phyloP scores from a whole-genome alignment of 2,113 vertebrate genomes.

The Bos taurus region DNA sequence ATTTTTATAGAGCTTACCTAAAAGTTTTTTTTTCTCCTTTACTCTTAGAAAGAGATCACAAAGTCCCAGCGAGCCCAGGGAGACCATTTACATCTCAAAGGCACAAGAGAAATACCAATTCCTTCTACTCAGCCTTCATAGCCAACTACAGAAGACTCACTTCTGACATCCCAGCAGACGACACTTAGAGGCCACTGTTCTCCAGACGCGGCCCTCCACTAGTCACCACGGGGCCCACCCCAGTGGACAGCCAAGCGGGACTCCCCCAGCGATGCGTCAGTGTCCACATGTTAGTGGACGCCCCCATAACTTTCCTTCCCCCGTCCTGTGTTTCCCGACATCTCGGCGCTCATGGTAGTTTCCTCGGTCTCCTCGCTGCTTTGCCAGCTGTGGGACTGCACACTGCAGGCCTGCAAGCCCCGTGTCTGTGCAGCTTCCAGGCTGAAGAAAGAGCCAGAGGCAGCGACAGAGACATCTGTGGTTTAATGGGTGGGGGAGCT shows the following conservation, averaged over 20 bases:
- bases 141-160: neutral
- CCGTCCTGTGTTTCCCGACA: neutral
- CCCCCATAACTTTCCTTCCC: neutral
- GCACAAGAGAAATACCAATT: neutral
- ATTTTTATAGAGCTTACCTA: neutral
- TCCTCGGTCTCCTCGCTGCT: neutral
- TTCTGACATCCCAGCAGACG: neutral
- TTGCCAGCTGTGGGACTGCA: neutral
- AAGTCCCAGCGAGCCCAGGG: neutral
- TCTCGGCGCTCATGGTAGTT: rapidly evolving
- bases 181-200: neutral
- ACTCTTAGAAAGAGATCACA: neutral
- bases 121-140: neutral
- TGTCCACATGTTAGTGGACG: neutral
- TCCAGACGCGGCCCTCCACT: neutral
- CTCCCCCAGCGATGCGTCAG: rapidly evolving
- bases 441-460: neutral
- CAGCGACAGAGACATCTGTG: neutral
- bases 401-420: neutral
- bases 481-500: neutral
- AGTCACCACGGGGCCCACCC: neutral
- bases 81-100: neutral
- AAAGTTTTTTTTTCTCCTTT: neutral
- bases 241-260: neutral
- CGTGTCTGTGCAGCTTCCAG: neutral